phyloP scores from a whole-genome alignment of 2,888 invertebrate species.

The Eupeodes luniger region DNA sequence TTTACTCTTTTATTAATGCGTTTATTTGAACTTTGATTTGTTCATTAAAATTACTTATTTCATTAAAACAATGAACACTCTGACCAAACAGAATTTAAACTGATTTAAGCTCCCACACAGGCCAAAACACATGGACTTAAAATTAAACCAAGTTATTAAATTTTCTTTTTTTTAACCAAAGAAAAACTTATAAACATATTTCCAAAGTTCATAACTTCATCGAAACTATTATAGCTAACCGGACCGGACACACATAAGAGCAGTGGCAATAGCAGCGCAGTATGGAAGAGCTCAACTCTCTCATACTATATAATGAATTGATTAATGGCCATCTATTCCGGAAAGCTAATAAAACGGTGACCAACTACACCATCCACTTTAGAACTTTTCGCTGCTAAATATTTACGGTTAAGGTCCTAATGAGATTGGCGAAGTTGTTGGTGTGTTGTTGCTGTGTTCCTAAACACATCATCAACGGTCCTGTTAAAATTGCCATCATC shows the following conservation, averaged over 20 bases:
- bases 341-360: slow-evolving; percentile 71
- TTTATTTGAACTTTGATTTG: no score
- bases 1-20: no score
- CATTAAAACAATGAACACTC: not conserved
- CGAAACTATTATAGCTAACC: slow-evolving; percentile 7
- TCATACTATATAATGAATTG: slow-evolving; percentile 55
- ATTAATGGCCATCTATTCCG: slow-evolving; percentile 62
- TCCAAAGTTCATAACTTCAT: slow-evolving; percentile 41
- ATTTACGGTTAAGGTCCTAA: slow-evolving; percentile 65
- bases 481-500: slow-evolving; percentile 45
- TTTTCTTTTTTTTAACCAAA: not conserved
- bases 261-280: not conserved
- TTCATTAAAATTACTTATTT: not conserved
- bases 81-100: not conserved
- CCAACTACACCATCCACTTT: slow-evolving; percentile 48
- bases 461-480: slow-evolving; percentile 59
- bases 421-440: slow-evolving; percentile 69
- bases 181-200: slow-evolving; percentile 10
- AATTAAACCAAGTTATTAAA: not conserved
- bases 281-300: not conserved
- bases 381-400: slow-evolving; percentile 51
- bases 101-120: slow-evolving; percentile 5
- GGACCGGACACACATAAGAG: not conserved
- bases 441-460: slow-evolving; percentile 6
- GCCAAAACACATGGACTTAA: slow-evolving; percentile 1